Percentiles rank a stretch among this genome's conserved stretches.
Evolutionary conservation across 2,797 vertebrate species (phyloP).

Genomic region (Acipenser ruthenus): DNA sequence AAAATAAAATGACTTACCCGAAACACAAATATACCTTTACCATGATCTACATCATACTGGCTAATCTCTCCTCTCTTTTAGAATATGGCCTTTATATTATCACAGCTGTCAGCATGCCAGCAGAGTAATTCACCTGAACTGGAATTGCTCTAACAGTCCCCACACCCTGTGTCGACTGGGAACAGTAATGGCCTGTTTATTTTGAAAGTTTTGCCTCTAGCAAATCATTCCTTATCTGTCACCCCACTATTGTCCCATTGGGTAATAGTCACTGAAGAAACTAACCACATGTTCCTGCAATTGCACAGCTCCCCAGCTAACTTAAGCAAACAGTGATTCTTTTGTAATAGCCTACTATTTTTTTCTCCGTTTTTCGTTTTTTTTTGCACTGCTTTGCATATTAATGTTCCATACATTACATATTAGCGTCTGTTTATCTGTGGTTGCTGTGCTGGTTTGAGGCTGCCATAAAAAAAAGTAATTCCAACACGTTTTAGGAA

Average conservation of each 20-base stretch:
- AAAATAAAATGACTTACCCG: slow-evolving; percentile 9
- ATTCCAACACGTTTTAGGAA: too few species aligned
- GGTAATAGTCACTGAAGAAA: slow-evolving; percentile 24
- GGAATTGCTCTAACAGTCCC: slow-evolving; percentile 38
- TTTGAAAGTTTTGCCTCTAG: slow-evolving; percentile 57
- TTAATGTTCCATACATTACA: slow-evolving; percentile 15
- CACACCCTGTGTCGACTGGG: slow-evolving; percentile 21
- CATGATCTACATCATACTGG: slow-evolving; percentile 43
- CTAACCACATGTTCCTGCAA: slow-evolving; percentile 24
- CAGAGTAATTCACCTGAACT: slow-evolving; percentile 60
- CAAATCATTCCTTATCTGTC: slow-evolving; percentile 67
- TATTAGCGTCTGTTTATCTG: slow-evolving; percentile 8
- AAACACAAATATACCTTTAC: slow-evolving; percentile 16
- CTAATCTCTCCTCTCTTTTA: slow-evolving; percentile 15
- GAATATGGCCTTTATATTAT: slow-evolving; percentile 46
- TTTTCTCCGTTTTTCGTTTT: background rate
- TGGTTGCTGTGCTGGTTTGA: too few species aligned
- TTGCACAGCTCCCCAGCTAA: slow-evolving; percentile 30
- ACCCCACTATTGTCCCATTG: slow-evolving; percentile 53
- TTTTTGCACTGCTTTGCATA: background rate
- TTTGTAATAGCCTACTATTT: slow-evolving; percentile 13
- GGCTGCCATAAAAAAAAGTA: too few species aligned
- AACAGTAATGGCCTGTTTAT: slow-evolving; percentile 58
- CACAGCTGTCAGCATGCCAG: slow-evolving; percentile 60
- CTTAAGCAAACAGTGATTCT: slow-evolving; percentile 25